Percentiles rank a stretch among this genome's conserved stretches.
phyloP scores from a whole-genome alignment of 2,113 vertebrate species.

The Gorsachius goisagi region DNA sequence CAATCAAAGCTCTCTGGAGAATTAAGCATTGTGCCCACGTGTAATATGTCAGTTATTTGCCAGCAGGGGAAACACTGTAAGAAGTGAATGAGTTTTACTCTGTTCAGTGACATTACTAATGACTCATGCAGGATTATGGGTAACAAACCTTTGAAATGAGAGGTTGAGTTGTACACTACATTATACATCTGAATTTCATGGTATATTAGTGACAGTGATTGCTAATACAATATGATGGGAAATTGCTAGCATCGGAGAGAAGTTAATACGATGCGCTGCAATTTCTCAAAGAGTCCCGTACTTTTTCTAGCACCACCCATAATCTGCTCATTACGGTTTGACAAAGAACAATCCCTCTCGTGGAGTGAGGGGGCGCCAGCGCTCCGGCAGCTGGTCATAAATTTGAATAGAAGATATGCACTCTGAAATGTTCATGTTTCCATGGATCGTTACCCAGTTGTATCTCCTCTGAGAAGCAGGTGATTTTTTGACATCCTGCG shows the following conservation, averaged over 20 bases:
- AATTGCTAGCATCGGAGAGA: slow-evolving; percentile 28
- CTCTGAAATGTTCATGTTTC: slow-evolving; percentile 7
- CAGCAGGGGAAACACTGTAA: neutral
- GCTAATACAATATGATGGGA: slow-evolving; percentile 53
- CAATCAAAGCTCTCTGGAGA: neutral
- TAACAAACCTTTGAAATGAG: slow-evolving; percentile 56
- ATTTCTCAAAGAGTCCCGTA: slow-evolving; percentile 3
- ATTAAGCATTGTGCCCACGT: slow-evolving; percentile 1
- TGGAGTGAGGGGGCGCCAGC: neutral
- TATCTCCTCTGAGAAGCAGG: slow-evolving; percentile 15
- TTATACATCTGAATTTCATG: slow-evolving; percentile 63
- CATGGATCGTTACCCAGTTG: slow-evolving; percentile 39
- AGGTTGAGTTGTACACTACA: slow-evolving; percentile 32
- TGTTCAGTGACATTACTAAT: slow-evolving; percentile 57
- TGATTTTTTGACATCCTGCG: slow-evolving; percentile 26
- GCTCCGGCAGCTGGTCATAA: slow-evolving; percentile 25
- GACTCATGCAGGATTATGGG: slow-evolving; percentile 58
- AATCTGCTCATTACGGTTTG: slow-evolving; percentile 30
- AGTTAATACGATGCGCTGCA: slow-evolving; percentile 13
- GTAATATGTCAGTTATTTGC: slow-evolving; percentile 27
- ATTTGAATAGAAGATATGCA: neutral
- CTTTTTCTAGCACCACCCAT: slow-evolving; percentile 21
- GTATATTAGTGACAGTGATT: slow-evolving; percentile 59
- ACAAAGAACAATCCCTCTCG: slow-evolving; percentile 28
- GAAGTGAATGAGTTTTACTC: slow-evolving; percentile 26